phyloP scores from a whole-genome alignment of 2,113 vertebrate genomes.

The Dicerorhinus sumatrensis region DNA sequence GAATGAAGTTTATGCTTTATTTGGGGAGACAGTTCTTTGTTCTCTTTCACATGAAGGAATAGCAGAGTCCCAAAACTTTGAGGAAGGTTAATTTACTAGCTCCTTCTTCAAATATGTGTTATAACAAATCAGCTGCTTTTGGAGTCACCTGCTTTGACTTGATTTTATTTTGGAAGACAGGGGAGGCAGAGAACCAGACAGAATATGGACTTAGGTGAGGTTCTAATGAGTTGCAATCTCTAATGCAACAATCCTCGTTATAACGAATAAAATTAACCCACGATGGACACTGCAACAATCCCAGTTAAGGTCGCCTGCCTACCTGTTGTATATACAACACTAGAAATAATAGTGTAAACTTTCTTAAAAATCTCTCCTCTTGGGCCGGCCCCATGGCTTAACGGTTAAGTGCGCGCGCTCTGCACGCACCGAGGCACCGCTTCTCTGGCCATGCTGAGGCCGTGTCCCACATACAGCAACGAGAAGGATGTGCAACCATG shows the following conservation, averaged over 20 bases:
- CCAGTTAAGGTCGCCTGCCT: not conserved
- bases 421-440: too few relatives aligned
- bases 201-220: not conserved
- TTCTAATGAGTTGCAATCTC: not conserved
- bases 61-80: not conserved
- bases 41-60: conserved; percentile 28
- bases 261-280: not conserved
- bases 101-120: not conserved
- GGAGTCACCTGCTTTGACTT: not conserved
- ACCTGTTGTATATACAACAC: not conserved
- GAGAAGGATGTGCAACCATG: too few relatives aligned
- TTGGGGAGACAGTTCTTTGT: conserved; percentile 21
- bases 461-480: too few relatives aligned
- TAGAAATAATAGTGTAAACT: not conserved
- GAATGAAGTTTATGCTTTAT: not conserved
- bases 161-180: not conserved
- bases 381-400: too few relatives aligned
- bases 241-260: not conserved
- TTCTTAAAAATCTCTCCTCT: not conserved
- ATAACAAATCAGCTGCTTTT: not conserved
- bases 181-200: not conserved
- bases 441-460: too few relatives aligned
- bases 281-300: not conserved
- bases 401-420: too few relatives aligned
- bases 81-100: not conserved